Conservation (phyloP, 23 tunicate species). For the Halocynthia aurantium region DNA sequence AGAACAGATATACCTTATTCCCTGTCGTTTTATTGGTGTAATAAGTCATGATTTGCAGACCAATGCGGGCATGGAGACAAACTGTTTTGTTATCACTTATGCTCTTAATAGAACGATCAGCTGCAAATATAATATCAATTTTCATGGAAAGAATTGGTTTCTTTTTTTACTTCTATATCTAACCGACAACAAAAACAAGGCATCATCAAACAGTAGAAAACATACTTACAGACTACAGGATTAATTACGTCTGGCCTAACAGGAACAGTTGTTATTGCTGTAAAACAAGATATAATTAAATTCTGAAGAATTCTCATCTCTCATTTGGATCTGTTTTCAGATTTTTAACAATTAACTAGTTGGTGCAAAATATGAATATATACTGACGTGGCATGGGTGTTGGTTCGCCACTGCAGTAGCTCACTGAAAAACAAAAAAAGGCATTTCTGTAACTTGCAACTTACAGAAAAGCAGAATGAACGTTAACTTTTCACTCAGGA, state of each 20-base stretch:
- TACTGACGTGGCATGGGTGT: too few species aligned
- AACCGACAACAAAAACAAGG: background rate
- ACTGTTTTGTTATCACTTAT: conserved; percentile 23
- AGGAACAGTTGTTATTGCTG: conserved; percentile 32
- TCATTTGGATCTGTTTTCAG: too few species aligned
- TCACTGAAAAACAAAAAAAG: too few species aligned
- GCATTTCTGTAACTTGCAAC: too few species aligned
- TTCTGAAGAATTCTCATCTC: too few species aligned
- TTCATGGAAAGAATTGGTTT: background rate
- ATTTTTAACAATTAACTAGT: too few species aligned
- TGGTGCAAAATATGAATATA: too few species aligned
- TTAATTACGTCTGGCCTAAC: conserved; percentile 20
- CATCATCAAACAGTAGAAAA: background rate
- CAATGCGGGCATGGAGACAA: conserved; percentile 58
- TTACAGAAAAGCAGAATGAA: too few species aligned
- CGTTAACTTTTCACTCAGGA: too few species aligned
- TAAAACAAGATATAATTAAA: conserved; percentile 1
- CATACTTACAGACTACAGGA: conserved; percentile 46
- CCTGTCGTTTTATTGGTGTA: conserved; percentile 7
- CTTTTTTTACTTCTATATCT: background rate
- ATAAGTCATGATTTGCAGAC: conserved; percentile 44
- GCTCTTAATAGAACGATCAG: background rate
- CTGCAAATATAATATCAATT: background rate
- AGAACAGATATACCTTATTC: background rate
- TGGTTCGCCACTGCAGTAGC: too few species aligned